Evolutionary conservation across 2,113 vertebrate species (phyloP), one percentile per base, ranked within the genome.

Genomic region (Sisor rabdophorus): DNA sequence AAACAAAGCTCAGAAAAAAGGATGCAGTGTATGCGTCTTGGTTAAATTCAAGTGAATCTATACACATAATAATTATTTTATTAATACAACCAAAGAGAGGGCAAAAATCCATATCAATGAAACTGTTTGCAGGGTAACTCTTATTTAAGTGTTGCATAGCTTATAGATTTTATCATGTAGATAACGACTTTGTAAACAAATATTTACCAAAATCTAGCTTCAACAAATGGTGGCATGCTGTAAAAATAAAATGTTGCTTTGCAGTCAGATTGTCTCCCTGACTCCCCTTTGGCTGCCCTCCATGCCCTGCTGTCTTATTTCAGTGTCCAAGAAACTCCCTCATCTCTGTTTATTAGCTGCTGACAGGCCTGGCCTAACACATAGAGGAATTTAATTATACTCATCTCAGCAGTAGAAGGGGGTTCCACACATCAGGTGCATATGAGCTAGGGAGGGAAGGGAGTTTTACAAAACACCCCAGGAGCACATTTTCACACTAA

Each of bases 371-470:
- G 65, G 67, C 68, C 65, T 89, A 86, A 89, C 88, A 91, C 88
- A 90, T 65, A 81, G 88, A 85, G 85, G 75, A 83, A 82, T 89
- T 91, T 90, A 92, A 91, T 92, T 91, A 91, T 83, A 84, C 79
- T 83, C 54, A 32, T 88, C 81, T 81, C 83, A 81, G 85, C 81
- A 83, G 67, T 84, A 86, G 58, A 10, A 82, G 84, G 77, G 77
- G 67, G 81, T 86, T 89, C 81, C 85, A 86, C 86, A 87, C 85
- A 88, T 89, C 88, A 88, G 77, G 85, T 77, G 75, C 71, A 77
- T 73, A 47, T 28, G 64, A 40, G 70, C 24, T 32, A 60, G 71
- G 12, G 52, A 61, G 53, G 47, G 80, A 50, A 76, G 61, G 70
- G 74, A 73, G 50, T 83, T 82, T 79, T 24, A 80, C 82, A 81